Percentiles rank a stretch among this genome's conserved stretches.
Evolutionary conservation across 1,140 invertebrate species (phyloP).

Genomic region (Drosophila cardini): DNA sequence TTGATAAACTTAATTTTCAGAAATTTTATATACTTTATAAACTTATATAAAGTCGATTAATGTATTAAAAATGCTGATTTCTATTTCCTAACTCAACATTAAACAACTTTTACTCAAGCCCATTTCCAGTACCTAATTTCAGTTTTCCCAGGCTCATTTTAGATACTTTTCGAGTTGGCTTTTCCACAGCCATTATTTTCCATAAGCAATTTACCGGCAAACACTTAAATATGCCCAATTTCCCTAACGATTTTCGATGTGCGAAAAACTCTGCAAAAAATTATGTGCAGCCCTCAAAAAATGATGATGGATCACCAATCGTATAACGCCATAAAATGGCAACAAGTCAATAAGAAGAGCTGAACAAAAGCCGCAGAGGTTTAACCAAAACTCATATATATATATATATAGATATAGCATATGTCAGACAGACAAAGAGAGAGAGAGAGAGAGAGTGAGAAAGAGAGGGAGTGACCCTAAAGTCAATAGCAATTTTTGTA

Average conservation of each 20-base stretch:
- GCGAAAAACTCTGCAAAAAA: conserved; percentile 67
- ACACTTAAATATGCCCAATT: conserved; percentile 49
- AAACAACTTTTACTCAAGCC: no score
- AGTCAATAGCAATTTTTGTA: conserved; percentile 76
- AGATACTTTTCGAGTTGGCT: neutral
- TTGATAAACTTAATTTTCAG: no score
- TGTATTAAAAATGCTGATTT: neutral
- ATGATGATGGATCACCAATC: conserved; percentile 81
- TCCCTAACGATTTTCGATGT: conserved; percentile 63
- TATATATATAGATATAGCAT: conserved; percentile 13
- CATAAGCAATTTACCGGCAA: conserved; percentile 20
- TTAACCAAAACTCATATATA: conserved; percentile 24
- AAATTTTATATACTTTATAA: no score
- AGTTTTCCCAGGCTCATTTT: conserved; percentile 4
- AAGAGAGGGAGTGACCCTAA: conserved; percentile 2
- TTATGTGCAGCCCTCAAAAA: conserved; percentile 57
- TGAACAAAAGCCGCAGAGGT: conserved; percentile 60
- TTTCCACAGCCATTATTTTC: conserved; percentile 29
- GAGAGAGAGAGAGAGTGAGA: conserved; percentile 16
- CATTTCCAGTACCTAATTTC: neutral
- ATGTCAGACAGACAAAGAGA: conserved; percentile 18
- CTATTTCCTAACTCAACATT: neutral
- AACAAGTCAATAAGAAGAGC: conserved; percentile 79
- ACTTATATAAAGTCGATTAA: neutral
- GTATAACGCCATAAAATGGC: conserved; percentile 75